Evolutionary conservation across 2,113 vertebrate species (phyloP).

Genomic region (Amphilophus citrinellus): DNA sequence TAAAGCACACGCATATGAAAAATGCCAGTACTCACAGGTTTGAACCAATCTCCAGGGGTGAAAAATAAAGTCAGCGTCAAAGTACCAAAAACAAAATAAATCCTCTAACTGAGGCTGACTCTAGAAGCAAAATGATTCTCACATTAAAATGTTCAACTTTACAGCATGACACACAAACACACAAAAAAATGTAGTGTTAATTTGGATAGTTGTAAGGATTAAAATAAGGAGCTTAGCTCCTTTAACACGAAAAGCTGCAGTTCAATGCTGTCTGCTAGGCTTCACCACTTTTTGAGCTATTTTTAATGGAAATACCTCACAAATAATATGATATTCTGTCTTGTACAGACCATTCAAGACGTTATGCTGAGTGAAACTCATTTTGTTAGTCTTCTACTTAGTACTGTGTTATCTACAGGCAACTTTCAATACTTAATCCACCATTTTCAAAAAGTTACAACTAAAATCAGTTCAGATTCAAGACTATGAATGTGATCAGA

Average conservation of each 20-base stretch:
- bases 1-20: neutral
- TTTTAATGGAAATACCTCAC: neutral
- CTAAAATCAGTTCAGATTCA: neutral
- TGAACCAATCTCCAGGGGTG: neutral
- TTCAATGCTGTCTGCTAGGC: neutral
- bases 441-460: neutral
- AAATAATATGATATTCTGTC: neutral
- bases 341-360: neutral
- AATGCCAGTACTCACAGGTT: neutral
- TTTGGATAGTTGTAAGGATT: neutral
- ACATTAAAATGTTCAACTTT: neutral
- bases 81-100: neutral
- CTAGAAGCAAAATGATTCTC: fast-evolving
- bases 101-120: neutral
- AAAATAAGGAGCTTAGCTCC: neutral
- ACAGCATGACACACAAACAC: neutral
- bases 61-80: neutral
- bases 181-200: neutral
- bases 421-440: neutral
- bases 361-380: neutral
- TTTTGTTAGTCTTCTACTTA: neutral
- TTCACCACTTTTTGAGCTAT: neutral
- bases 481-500: neutral
- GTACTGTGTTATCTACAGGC: fast-evolving
- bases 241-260: neutral